Evolutionary conservation across 1,140 invertebrate species (phyloP).

Genomic region (Zaprionus gabonicus): DNA sequence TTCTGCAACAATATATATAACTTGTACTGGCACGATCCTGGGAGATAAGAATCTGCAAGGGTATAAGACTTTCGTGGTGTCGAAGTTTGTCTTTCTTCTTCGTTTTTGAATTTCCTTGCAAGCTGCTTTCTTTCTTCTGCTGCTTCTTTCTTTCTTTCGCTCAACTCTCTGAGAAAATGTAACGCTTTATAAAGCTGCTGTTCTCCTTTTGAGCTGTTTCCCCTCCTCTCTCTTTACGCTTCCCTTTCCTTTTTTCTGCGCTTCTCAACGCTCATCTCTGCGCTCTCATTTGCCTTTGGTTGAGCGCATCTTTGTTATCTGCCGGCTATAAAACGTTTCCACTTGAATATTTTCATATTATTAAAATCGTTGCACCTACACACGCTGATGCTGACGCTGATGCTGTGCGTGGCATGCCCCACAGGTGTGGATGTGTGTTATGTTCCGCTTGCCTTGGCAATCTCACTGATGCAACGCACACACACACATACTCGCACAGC

Average conservation of each 20-base stretch:
- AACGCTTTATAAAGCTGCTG: not conserved
- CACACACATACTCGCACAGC: constrained; percentile 5
- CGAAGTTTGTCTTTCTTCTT: not conserved
- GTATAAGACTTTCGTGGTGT: no score
- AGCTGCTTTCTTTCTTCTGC: not conserved
- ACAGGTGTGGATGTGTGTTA: constrained; percentile 37
- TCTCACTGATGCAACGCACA: constrained; percentile 38
- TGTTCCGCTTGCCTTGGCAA: constrained; percentile 67
- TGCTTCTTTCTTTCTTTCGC: not conserved
- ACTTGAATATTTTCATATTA: constrained; percentile 52
- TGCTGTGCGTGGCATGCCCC: constrained; percentile 33
- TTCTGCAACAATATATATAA: no score
- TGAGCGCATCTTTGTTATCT: constrained; percentile 40
- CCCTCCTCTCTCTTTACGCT: not conserved
- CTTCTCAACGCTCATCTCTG: not conserved
- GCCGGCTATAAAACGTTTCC: constrained; percentile 46
- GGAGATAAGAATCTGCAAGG: no score
- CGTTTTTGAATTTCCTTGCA: not conserved
- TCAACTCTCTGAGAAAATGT: not conserved
- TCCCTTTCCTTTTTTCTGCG: not conserved
- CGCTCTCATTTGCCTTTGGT: constrained; percentile 37
- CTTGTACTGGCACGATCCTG: no score
- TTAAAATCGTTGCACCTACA: constrained; percentile 27
- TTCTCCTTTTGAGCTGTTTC: not conserved
- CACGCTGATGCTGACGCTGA: not conserved